phyloP scores from a whole-genome alignment of 2,113 vertebrate species.

The Columba janthina region DNA sequence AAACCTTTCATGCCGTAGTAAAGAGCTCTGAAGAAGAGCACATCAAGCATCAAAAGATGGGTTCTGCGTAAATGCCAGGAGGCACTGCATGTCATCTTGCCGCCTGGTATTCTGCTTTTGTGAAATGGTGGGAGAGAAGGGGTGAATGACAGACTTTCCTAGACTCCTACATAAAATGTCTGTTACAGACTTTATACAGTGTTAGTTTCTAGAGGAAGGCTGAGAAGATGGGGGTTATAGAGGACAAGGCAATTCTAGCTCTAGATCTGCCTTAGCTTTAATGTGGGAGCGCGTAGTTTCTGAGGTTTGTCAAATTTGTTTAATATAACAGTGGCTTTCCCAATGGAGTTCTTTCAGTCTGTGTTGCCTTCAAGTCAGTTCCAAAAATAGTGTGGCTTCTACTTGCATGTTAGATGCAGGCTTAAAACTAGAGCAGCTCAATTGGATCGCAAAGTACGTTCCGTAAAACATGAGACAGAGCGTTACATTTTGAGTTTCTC shows the following conservation, averaged over 20 bases:
- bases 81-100: neutral
- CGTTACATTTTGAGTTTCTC: neutral
- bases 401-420: neutral
- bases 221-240: neutral
- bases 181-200: neutral
- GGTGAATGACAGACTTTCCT: neutral
- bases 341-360: neutral
- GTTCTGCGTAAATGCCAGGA: neutral
- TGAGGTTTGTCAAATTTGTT: neutral
- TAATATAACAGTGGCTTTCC: slow-evolving; percentile 1
- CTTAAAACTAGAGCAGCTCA: slow-evolving; percentile 17
- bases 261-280: neutral
- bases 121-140: neutral
- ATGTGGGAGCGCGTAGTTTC: neutral
- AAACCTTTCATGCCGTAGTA: neutral
- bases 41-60: neutral
- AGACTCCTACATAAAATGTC: neutral
- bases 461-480: neutral
- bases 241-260: neutral
- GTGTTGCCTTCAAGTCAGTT: neutral
- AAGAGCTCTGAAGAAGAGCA: neutral
- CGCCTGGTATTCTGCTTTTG: neutral
- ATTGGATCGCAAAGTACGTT: neutral
- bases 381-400: slow-evolving; percentile 25
- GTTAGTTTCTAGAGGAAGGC: neutral